These are phyloP conservation scores for Amphipyra tragopoginis DNA, from an alignment of 2,888 invertebrate species.

Conservation along the genomic window DNA sequence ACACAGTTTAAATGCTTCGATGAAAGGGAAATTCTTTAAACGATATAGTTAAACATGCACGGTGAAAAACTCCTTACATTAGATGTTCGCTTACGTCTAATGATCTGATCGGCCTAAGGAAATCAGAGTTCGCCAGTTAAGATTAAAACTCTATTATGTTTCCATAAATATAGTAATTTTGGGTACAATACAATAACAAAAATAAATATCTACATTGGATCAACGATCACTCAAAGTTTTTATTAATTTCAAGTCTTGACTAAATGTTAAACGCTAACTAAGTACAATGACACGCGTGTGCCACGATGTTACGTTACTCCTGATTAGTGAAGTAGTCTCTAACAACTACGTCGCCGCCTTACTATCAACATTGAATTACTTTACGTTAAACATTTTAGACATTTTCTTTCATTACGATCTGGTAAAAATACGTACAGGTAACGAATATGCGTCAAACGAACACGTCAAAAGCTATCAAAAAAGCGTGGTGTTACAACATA, in stretches of 20 bases:
- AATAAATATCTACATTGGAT: slow-evolving; percentile 90
- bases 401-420: slow-evolving; percentile 65
- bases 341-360: slow-evolving; percentile 60
- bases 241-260: slow-evolving; percentile 84
- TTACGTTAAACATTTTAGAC: slow-evolving; percentile 71
- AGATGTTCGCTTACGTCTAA: slow-evolving; percentile 58
- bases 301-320: slow-evolving; percentile 52
- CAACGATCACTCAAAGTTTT: slow-evolving; percentile 85
- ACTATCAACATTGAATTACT: slow-evolving; percentile 45
- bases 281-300: slow-evolving; percentile 83
- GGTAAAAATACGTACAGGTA: slow-evolving; percentile 71
- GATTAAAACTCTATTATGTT: slow-evolving; percentile 74
- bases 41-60: slow-evolving; percentile 63
- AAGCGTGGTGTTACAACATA: slow-evolving; percentile 71
- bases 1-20: slow-evolving; percentile 83
- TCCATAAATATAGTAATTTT: slow-evolving; percentile 85
- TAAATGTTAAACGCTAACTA: slow-evolving; percentile 86
- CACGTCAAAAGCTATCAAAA: slow-evolving; percentile 76
- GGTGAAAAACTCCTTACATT: slow-evolving; percentile 56
- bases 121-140: slow-evolving; percentile 65
- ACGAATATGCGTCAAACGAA: slow-evolving; percentile 73
- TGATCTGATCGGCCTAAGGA: slow-evolving; percentile 57
- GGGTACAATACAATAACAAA: slow-evolving; percentile 88
- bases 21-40: slow-evolving; percentile 71
- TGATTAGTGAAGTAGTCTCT: slow-evolving; percentile 51